These are phyloP conservation scores for Euspilapteryx auroguttella DNA, from an alignment of 2,888 invertebrate genomes.

Conservation along the genomic window DNA sequence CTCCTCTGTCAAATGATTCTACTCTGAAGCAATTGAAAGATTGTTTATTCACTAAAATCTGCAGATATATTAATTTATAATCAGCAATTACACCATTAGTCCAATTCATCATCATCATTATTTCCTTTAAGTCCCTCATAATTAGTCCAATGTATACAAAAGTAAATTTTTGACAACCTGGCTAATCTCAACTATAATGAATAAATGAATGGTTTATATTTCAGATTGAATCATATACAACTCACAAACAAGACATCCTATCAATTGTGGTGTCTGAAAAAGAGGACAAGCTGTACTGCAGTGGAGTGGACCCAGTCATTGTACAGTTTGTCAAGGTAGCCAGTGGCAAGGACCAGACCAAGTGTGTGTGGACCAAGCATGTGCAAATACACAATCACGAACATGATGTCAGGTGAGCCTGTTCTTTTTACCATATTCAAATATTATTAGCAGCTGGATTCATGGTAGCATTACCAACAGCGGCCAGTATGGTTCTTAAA, in stretches of 20 bases:
- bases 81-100: no score
- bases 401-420: slow-evolving; percentile 78
- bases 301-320: slow-evolving; percentile 83
- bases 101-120: no score
- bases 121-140: no score
- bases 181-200: no score
- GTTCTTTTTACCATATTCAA: not conserved
- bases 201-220: slow-evolving; percentile 11
- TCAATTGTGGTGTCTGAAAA: slow-evolving; percentile 72
- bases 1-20: no score
- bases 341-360: slow-evolving; percentile 39
- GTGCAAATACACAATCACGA: slow-evolving; percentile 79
- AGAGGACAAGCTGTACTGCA: slow-evolving; percentile 71
- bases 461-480: no score
- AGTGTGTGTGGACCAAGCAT: slow-evolving; percentile 81
- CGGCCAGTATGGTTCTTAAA: no score
- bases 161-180: no score
- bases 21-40: no score
- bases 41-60: no score
- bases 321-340: slow-evolving; percentile 71
- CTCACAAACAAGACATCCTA: slow-evolving; percentile 81
- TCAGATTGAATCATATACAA: slow-evolving; percentile 73
- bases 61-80: no score
- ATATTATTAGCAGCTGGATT: not conserved
- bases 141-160: no score